phyloP scores from a whole-genome alignment of 2,797 vertebrate species.

The Arrhamphus sclerolepis region DNA sequence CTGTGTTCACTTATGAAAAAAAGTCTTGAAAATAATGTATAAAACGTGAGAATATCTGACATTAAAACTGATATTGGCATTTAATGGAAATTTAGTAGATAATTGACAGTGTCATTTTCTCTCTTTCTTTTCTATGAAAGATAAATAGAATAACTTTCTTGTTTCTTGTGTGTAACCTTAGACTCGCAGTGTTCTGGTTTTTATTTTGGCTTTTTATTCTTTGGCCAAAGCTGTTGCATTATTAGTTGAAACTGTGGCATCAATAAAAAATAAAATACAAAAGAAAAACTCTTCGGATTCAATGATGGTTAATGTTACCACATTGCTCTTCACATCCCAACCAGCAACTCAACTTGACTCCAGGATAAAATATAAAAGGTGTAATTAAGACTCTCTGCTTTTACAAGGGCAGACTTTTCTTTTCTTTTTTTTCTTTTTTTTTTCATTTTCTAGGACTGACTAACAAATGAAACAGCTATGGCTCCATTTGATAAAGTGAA shows the following conservation, averaged over 20 bases:
- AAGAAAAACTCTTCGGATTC: neutral
- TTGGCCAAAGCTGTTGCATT: neutral
- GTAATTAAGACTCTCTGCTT: neutral
- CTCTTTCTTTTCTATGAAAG: too few species aligned
- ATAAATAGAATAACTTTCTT: too few species aligned
- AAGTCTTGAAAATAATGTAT: neutral
- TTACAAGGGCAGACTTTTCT: neutral
- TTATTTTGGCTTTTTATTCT: too few species aligned
- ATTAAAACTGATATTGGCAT: neutral
- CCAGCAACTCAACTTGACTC: neutral
- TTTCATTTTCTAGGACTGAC: neutral
- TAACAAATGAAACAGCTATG: neutral
- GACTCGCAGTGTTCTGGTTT: too few species aligned
- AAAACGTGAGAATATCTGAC: slow-evolving; percentile 1
- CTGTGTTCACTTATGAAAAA: slow-evolving; percentile 1
- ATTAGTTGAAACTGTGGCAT: neutral
- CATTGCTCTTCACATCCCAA: neutral
- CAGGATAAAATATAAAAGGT: neutral
- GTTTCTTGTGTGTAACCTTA: too few species aligned
- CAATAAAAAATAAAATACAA: too few species aligned
- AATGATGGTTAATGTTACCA: neutral
- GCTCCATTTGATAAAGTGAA: neutral
- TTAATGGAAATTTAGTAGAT: neutral
- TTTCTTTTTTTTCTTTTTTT: neutral
- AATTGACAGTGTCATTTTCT: neutral